These are phyloP conservation scores for Linnaemya vulpina DNA, from an alignment of 2,888 invertebrate genomes.

Conservation along the genomic window DNA sequence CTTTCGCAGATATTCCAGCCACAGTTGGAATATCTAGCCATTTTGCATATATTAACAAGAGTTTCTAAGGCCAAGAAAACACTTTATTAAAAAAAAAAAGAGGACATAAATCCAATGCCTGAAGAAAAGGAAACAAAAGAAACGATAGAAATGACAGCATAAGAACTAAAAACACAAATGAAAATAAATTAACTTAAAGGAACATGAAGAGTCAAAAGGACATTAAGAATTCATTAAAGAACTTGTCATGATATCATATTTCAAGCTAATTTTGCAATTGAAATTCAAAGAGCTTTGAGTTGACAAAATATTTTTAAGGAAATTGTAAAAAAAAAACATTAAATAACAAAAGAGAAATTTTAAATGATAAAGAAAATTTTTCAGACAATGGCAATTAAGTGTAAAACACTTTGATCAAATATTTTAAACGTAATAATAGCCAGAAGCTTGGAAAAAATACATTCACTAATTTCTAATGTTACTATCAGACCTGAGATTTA, in stretches of 20 bases:
- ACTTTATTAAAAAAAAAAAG: not conserved
- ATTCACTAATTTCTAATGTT: too few relatives aligned
- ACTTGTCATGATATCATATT: not conserved
- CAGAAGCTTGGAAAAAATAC: too few relatives aligned
- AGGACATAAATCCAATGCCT: not conserved
- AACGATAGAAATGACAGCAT: not conserved
- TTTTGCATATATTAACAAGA: not conserved
- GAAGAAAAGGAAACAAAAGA: not conserved
- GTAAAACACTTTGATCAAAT: too few relatives aligned
- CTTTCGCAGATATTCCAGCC: too few relatives aligned
- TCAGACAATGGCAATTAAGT: not conserved
- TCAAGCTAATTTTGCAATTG: not conserved
- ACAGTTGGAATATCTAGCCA: too few relatives aligned
- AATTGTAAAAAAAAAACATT: not conserved
- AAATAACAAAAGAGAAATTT: not conserved
- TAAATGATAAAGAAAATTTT: not conserved
- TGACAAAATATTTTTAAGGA: not conserved
- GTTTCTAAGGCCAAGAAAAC: not conserved
- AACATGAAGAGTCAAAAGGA: not conserved
- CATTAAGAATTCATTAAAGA: constrained; percentile 14
- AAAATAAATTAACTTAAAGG: constrained; percentile 31
- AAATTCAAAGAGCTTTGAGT: not conserved
- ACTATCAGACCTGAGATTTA: too few relatives aligned
- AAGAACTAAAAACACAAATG: constrained; percentile 10
- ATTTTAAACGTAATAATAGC: too few relatives aligned